Conservation (phyloP, 2,797 vertebrate genomes). For the Varecia variegata region DNA sequence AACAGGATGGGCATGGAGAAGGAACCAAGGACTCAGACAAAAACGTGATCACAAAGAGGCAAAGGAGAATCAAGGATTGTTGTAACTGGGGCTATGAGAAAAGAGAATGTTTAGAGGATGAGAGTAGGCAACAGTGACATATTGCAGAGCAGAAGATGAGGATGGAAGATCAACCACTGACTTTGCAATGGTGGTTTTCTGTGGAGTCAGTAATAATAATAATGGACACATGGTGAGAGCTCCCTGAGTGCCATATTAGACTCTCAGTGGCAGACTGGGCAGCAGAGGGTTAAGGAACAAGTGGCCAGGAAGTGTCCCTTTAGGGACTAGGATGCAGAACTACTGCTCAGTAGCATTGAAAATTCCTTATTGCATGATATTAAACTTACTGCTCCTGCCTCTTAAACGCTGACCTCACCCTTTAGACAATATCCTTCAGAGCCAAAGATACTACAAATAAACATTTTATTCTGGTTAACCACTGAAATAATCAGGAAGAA, state of each 20-base stretch:
- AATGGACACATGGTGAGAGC: background rate
- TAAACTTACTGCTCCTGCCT: background rate
- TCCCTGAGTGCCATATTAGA: background rate
- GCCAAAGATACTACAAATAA: background rate
- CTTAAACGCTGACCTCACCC: background rate
- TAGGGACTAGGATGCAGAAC: background rate
- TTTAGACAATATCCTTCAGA: background rate
- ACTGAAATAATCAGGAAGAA: background rate
- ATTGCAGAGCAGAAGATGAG: background rate
- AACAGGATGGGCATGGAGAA: background rate
- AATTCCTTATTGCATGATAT: background rate
- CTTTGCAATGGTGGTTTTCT: background rate
- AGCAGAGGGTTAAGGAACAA: background rate
- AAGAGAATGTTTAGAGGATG: background rate
- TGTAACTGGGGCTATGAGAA: background rate
- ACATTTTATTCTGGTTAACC: background rate
- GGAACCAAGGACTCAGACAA: background rate
- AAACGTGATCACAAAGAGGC: background rate
- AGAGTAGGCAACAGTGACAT: no score
- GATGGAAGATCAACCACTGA: background rate
- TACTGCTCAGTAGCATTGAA: background rate
- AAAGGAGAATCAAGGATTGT: background rate
- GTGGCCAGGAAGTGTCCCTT: background rate
- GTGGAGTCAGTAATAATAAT: background rate
- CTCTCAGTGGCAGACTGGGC: background rate